A percentile compares a stretch with the other conserved stretches of the same genome.
Evolutionary conservation across 2,888 invertebrate species (phyloP).

Genomic region (Autographa pulchrina): DNA sequence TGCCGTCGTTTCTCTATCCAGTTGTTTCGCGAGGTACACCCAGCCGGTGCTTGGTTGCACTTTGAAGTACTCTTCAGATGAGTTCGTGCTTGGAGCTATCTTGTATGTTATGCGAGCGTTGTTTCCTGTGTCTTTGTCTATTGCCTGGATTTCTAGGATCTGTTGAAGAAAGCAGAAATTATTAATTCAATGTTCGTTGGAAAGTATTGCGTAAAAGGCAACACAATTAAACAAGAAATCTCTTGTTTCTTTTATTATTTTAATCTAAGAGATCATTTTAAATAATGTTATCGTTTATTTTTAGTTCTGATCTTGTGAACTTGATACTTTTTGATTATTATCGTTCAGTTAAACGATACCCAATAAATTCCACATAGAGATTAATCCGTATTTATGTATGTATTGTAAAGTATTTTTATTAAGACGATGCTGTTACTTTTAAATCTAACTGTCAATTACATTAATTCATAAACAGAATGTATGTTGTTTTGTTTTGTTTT

Average conservation of each 20-base stretch:
- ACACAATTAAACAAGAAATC: background rate
- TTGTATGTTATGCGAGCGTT: slow-evolving; percentile 97
- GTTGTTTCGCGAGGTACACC: slow-evolving; percentile 93
- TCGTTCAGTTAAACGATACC: slow-evolving; percentile 63
- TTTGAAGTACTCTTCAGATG: slow-evolving; percentile 92
- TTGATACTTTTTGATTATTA: slow-evolving; percentile 63
- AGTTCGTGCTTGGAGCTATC: slow-evolving; percentile 87
- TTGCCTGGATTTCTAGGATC: slow-evolving; percentile 96
- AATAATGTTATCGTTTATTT: slow-evolving; percentile 53
- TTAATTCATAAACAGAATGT: slow-evolving; percentile 10
- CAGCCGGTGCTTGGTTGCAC: slow-evolving; percentile 97
- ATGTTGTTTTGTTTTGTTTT: background rate
- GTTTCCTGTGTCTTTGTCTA: slow-evolving; percentile 98
- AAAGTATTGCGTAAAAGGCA: background rate
- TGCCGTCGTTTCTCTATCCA: slow-evolving; percentile 95
- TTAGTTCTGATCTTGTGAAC: slow-evolving; percentile 54
- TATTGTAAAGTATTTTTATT: slow-evolving; percentile 39
- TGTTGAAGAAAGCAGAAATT: slow-evolving; percentile 75
- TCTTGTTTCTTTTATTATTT: background rate
- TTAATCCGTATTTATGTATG: slow-evolving; percentile 47
- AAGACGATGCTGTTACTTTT: slow-evolving; percentile 13
- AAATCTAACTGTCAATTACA: slow-evolving; percentile 15
- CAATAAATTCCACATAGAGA: slow-evolving; percentile 60
- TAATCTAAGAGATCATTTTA: slow-evolving; percentile 15
- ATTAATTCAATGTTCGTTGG: slow-evolving; percentile 9